These are phyloP conservation scores for Agrotis puta DNA, from an alignment of 2,888 invertebrate species.

Conservation along the genomic window DNA sequence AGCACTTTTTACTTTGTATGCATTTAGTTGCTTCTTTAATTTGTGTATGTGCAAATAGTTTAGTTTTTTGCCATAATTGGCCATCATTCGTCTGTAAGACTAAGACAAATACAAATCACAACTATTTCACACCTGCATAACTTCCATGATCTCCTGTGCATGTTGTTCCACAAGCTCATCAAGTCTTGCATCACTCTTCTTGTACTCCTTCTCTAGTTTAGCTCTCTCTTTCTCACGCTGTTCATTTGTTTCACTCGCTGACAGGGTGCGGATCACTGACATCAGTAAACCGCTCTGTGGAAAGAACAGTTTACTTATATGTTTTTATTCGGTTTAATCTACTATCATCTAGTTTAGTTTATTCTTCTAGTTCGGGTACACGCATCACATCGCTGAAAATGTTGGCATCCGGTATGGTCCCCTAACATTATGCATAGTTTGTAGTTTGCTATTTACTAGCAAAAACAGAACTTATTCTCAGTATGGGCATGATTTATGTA, in stretches of 20 bases:
- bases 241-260: constrained; percentile 98
- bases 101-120: no score
- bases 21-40: no score
- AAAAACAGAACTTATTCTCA: not conserved
- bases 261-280: constrained; percentile 98
- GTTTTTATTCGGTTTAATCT: no score
- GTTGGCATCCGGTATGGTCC: not conserved
- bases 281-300: constrained; percentile 96
- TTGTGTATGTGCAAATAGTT: no score
- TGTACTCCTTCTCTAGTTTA: constrained; percentile 98
- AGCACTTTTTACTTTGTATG: no score
- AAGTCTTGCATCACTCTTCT: constrained; percentile 96
- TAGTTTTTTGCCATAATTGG: no score
- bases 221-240: constrained; percentile 98
- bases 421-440: not conserved
- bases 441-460: not conserved
- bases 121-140: constrained; percentile 92
- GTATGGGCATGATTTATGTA: not conserved
- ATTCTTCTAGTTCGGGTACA: not conserved
- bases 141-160: constrained; percentile 96
- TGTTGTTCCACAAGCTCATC: constrained; percentile 97
- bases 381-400: not conserved
- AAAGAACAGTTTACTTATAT: not conserved
- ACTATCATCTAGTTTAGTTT: no score
- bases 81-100: no score